Evolutionary conservation across 1,140 invertebrate genomes (phyloP).

Genomic region (Philopotamus ludificatus): DNA sequence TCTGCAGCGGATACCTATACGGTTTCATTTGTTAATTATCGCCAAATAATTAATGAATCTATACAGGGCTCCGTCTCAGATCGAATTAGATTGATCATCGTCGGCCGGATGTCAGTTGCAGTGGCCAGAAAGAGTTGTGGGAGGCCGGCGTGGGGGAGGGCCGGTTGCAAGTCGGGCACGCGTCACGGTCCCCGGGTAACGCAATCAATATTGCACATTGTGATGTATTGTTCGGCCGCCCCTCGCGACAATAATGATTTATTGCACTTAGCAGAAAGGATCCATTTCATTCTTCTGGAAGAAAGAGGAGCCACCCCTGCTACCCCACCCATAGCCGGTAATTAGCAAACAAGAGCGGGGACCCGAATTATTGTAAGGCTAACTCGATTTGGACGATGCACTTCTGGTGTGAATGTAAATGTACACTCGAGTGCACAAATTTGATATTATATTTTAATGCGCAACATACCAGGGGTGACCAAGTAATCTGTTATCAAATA

Average conservation of each 20-base stretch:
- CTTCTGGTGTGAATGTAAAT: background rate
- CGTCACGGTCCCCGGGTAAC: conserved; percentile 23
- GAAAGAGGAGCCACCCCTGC: conserved; percentile 1
- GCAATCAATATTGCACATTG: conserved; percentile 36
- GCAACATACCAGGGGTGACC: too few species aligned
- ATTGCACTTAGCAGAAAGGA: conserved; percentile 28
- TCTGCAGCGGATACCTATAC: too few species aligned
- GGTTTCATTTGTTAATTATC: too few species aligned
- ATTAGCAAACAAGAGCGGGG: conserved; percentile 31
- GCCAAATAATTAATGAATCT: too few species aligned
- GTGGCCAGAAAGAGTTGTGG: conserved; percentile 16
- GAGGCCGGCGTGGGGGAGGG: conserved; percentile 8
- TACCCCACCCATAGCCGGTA: conserved; percentile 14
- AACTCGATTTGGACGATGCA: background rate
- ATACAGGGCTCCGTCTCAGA: background rate
- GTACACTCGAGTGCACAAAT: too few species aligned
- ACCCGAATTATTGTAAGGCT: background rate
- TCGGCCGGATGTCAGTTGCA: conserved; percentile 11
- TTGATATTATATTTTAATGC: too few species aligned
- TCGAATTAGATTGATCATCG: background rate
- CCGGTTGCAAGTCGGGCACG: conserved; percentile 23
- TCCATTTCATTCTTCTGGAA: conserved; percentile 27
- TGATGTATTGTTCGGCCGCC: conserved; percentile 32
- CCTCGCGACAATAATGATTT: conserved; percentile 29
- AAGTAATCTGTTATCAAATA: too few species aligned